Conservation (phyloP, 2,797 vertebrate genomes). For the Basileuterus tristriatus region DNA sequence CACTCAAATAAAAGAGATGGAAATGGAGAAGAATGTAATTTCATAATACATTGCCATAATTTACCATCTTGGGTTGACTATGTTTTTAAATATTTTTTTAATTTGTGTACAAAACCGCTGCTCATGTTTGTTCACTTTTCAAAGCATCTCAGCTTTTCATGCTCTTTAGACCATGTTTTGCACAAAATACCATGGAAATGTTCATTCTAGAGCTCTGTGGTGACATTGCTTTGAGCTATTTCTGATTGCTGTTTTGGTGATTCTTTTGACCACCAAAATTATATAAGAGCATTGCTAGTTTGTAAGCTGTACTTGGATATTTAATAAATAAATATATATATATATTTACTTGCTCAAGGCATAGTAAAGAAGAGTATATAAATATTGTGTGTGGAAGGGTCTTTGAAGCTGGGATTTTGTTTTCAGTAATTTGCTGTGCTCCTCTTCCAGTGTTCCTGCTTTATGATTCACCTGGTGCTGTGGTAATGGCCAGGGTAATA, state of each 20-base stretch:
- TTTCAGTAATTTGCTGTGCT: neutral
- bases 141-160: neutral
- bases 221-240: neutral
- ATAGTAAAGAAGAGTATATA: neutral
- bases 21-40: neutral
- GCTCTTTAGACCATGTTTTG: neutral
- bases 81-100: neutral
- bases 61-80: neutral
- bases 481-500: neutral
- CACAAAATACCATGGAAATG: neutral
- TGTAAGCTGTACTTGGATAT: neutral
- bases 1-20: neutral
- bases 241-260: neutral
- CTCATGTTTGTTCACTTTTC: neutral
- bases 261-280: neutral
- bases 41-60: neutral
- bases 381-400: neutral
- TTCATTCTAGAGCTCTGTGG: neutral
- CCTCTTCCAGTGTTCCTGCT: neutral
- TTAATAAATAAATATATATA: neutral
- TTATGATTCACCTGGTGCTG: neutral
- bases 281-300: neutral
- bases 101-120: neutral
- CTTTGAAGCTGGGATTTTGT: conserved; percentile 23
- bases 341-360: neutral